Base-by-base conservation (phyloP, 2,888 invertebrate genomes). In the Balanococcus diminutus region DNA sequence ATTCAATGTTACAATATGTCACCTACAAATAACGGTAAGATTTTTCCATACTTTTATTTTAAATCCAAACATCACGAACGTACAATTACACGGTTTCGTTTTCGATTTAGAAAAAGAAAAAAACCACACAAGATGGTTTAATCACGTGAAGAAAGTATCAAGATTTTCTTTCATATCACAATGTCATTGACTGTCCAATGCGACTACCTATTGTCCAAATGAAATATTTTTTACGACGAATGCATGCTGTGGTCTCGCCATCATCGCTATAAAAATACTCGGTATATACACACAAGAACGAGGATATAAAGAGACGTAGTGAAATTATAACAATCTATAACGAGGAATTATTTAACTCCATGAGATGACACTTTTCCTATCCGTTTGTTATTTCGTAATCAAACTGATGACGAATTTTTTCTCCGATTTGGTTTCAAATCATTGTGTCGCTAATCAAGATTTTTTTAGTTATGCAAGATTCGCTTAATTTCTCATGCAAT, bases 351-450 rank as follows among this genome's bases (percentile, higher is more conserved):
- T 79, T 85, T 46, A 85, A 85, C 85, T 85, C 51, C 46, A 85
- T 85, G 85, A 85, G 85, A 85, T 75, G 85, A 85, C 85, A 85
- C 75, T 85, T 85, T 84, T 85, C 75, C 75, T 42, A 42, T 75
- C 75, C 56, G 31, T n/a, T 28, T 36, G 75, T 36, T 79, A 79
- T 82, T 82, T 82, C 31, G 51, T 82, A 56, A 82, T 56, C 31
- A 25, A 2, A 31, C 31, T 46, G 56, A 22, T 56, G 82, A 82
- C 42, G 56, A 31, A 51, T 82, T 82, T 82, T 82, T 56, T 32
- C 19, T 56, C 25, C 16, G 11, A 56, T 46, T 56, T 28, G 14
- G 22, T 82, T 51, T 42, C 56, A 51, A 51, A 79, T 36, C 5
- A 11, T 19, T 79, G 28, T 79, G 32, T 79, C 75, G 19, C 28